phyloP scores from a whole-genome alignment of 2,888 invertebrate genomes.

The Julus scandinavius region DNA sequence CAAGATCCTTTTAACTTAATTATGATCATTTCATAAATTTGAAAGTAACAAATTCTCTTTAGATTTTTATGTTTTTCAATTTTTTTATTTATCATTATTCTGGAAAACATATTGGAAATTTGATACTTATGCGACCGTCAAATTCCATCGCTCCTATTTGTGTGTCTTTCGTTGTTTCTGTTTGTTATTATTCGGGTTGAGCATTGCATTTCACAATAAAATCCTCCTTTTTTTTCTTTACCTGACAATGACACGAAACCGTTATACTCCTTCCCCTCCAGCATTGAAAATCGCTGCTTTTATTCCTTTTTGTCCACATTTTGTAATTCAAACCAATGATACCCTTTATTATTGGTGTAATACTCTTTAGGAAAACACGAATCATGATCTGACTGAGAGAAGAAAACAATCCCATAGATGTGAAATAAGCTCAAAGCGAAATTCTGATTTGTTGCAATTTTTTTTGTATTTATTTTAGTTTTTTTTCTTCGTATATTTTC shows the following conservation, averaged over 20 bases:
- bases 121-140: no score
- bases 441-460: neutral
- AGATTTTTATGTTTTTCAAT: no score
- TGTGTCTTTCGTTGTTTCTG: neutral
- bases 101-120: no score
- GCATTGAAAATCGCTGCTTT: neutral
- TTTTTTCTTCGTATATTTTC: neutral
- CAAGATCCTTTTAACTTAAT: no score
- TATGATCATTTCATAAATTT: no score
- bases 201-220: neutral
- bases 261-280: neutral
- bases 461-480: neutral
- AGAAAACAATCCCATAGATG: neutral
- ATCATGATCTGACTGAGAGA: neutral
- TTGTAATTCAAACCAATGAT: constrained; percentile 1
- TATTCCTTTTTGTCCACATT: neutral
- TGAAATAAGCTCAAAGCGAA: neutral
- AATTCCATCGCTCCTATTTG: neutral
- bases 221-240: neutral
- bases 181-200: neutral
- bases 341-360: neutral
- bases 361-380: neutral
- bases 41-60: no score
- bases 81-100: no score
- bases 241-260: neutral